Base-by-base conservation (phyloP, 2,888 invertebrate genomes). In the Catocala nupta region DNA sequence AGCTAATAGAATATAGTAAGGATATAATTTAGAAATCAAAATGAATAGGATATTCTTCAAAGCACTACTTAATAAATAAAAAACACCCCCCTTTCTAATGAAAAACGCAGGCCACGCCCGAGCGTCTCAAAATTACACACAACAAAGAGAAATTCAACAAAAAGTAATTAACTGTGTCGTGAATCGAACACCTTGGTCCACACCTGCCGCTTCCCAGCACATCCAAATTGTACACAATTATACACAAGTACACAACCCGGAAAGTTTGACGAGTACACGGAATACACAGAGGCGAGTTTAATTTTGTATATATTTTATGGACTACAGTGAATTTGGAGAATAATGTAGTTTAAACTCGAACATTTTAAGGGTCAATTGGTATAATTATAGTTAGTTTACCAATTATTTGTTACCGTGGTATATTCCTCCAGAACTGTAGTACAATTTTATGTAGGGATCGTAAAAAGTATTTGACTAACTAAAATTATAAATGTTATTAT, bases 101-200 rank as follows among this genome's bases (percentile, higher is more conserved):
- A 51, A 60, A 60, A 55, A 59, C 43, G 10, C 34, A 33, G 42
- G 47, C 12, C 52, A 12, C 10, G 11, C 43, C 42, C 7, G 16
- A n/a, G 5, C 48, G 6, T 33, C 12, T 58, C 13, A 63, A 58
- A 67, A 67, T 70, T 63, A 64, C 60, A 77, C 59, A 12, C 63
- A 53, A 64, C 51, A 77, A 69, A 77, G 68, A 55, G 59, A 74
- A 65, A 68, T 77, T 74, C 53, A 71, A 74, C 76, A 70, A 66
- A 73, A 75, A 77, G 77, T 77, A 76, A 76, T 76, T 77, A 76
- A 71, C 66, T 59, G 69, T 70, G 77, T 74, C 75, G 62, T 66
- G 71, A 63, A 76, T 76, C 77, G 76, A 76, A 76, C 76, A 71
- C 75, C 77, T 75, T 59, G 62, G 63, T 13, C 33, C 55, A 44